Base-by-base conservation (phyloP, 2,113 vertebrate genomes). In the Sakesphorus luctuosus region DNA sequence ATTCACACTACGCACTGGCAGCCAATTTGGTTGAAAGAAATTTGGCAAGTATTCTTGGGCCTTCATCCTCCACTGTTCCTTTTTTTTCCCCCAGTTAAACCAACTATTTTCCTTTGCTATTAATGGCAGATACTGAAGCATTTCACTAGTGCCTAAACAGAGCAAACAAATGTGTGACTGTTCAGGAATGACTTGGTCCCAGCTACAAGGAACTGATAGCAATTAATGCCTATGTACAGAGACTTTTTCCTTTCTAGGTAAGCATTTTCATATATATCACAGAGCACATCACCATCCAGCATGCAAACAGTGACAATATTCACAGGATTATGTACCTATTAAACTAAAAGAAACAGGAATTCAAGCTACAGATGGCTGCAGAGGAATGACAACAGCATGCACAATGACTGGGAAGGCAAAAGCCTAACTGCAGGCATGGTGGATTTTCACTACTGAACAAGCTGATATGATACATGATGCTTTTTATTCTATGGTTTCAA, bases 41-140 rank as follows among this genome's bases (percentile, higher is more conserved):
- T 91, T 59, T 95, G 95, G 93, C 94, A 89, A 88, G 38, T 24
- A 24, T 68, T 87, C 87, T 90, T 87, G 77, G 93, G 95, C 43
- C 75, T 90, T 74, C 85, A 68, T 79, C 55, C 62, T 93, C 78
- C 63, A 59, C 75, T 86, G 56, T 16, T 83, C 69, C 73, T 86
- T 94, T 15, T 40, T 12, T 40, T 12, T 49, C 29, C 47, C 44
- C n/a, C 50, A 76, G 69, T 53, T 66, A 90, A 76, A 94, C 49
- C 58, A 79, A 73, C 44, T 73, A 44, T 85, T 96, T 84, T 89
- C 58, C 55, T 73, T 74, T 31, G 46, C 89, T 72, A 31, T 67
- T 90, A 88, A 79, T 21, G 74, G 66, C 87, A 91, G 69, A 93
- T 18, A 87, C 46, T 69, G 76, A 78, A 87, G 87, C 84, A 91